Base-by-base conservation (phyloP, 2,888 invertebrate genomes). In the Rhingia campestris region DNA sequence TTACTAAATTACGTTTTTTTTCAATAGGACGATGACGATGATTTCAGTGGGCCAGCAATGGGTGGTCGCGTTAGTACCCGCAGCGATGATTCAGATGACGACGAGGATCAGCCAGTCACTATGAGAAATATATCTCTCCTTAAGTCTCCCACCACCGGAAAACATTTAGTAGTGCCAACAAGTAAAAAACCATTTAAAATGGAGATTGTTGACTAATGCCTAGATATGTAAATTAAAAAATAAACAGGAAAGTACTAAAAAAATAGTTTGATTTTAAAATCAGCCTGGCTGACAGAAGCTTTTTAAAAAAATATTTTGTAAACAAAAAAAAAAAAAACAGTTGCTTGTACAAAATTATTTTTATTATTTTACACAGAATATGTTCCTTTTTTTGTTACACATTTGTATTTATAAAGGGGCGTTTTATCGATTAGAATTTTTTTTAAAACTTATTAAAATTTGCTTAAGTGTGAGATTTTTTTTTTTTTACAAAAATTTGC, bases 141-240 rank as follows among this genome's bases (percentile, higher is more conserved):
- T 87, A 87, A 88, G 88, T 59, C 66, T 90, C 90, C 87, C 77
- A 67, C 73, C 51, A 81, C 87, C 70, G 87, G 88, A 47, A 89
- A 88, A 86, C 88, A 87, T 88, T 91, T 89, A 87, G 89, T 88
- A 88, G 90, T 91, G 89, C 91, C 91, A 91, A 88, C 90, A 88
- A 87, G 90, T 90, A 87, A 92, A 90, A 93, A 92, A 89, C 90
- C 92, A 80, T 93, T 93, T 88, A 92, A 92, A 90, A 93, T 93
- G 93, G 93, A 93, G 90, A 92, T 93, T 87, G 92, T 93, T 90
- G 92, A 93, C 88, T 92, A 92, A 90, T 93, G 91, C 91, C 6
- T 33, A 32, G 33, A 86, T 63, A 59, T 37, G 53, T n/a, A 64
- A 22, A 54, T 58, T 59, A 33, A n/a, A 47, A 51, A 56, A 43